Evolutionary conservation across 2,888 invertebrate genomes (phyloP).

Genomic region (Polyploca ridens): DNA sequence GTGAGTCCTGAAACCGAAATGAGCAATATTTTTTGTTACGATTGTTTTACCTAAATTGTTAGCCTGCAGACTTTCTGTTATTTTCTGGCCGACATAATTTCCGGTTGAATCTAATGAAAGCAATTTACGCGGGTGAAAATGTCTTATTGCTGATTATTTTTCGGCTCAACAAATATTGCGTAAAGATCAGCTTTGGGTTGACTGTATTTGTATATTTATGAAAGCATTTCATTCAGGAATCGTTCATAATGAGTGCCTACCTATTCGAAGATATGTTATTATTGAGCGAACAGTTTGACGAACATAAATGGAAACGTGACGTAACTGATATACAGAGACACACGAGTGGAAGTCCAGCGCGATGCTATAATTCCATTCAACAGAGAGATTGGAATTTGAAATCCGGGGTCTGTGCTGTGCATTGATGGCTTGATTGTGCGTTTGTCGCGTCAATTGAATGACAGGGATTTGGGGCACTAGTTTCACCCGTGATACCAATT

Average conservation of each 20-base stretch:
- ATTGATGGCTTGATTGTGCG: conserved; percentile 39
- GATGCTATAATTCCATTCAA: conserved; percentile 39
- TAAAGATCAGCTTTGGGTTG: not conserved
- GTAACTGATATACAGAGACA: not conserved
- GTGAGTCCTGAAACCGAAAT: not conserved
- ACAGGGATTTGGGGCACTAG: conserved; percentile 24
- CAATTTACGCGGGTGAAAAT: conserved; percentile 2
- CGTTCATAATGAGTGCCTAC: not conserved
- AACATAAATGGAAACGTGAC: not conserved
- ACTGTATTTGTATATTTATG: not conserved
- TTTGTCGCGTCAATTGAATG: conserved; percentile 48
- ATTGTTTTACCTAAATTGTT: conserved; percentile 1
- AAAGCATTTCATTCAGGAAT: not conserved
- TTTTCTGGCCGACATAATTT: conserved; percentile 1
- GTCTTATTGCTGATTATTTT: conserved; percentile 5
- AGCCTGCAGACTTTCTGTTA: not conserved
- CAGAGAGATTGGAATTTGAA: conserved; percentile 52
- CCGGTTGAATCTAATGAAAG: conserved; percentile 5
- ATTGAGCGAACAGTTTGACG: not conserved
- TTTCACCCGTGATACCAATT: conserved; percentile 28
- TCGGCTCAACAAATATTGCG: not conserved
- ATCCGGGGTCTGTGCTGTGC: conserved; percentile 31
- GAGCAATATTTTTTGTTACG: not conserved
- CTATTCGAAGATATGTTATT: not conserved
- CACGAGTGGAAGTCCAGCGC: not conserved